Evolutionary conservation across 2,888 invertebrate species (phyloP), one percentile per base, ranked within the genome.

Genomic region (Perdita meconis): DNA sequence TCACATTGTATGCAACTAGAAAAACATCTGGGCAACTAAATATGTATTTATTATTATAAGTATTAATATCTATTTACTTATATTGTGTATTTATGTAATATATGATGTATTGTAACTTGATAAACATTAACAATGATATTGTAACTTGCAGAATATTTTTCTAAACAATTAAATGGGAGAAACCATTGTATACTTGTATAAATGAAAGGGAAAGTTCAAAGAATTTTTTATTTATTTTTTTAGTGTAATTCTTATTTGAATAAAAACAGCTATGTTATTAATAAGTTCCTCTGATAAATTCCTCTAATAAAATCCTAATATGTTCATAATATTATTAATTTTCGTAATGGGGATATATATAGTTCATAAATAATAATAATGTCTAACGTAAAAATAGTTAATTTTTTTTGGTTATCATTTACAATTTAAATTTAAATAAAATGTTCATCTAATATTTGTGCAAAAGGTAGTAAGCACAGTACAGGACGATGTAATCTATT

Each of bases 11-110:
- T 65, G 56, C 50, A 38, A 61, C 36, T 36, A 50, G 42, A 60
- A 13, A 13, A 30, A 66, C 63, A 10, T 60, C 3, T 26, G 22
- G n/a, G 12, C 3, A 56, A 26, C 22, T 38, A 47, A 53, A 40
- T 10, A 19, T n/a, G n/a, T n/a, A n/a, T 59, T n/a, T 61, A 67
- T 61, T 76, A 73, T 67, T 73, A 73, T 30, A n/a, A n/a, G 22
- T 63, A 24, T 42, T n/a, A 38, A 50, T 76, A 73, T 47, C 61
- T 66, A 47, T 36, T 22, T 19, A 26, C 26, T 13, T n/a, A n/a
- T n/a, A n/a, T 63, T 44, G 12, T 24, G 40, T 68, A 42, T 10
- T 16, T 34, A 13, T 44, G 57, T 1, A 38, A 40, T 24, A 30
- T 16, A 50, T 47, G 5, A 44, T 47, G n/a, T 34, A 16, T 36